These are phyloP conservation scores for Bovichtus variegatus DNA, from an alignment of 2,797 vertebrate genomes.

Conservation along the genomic window DNA sequence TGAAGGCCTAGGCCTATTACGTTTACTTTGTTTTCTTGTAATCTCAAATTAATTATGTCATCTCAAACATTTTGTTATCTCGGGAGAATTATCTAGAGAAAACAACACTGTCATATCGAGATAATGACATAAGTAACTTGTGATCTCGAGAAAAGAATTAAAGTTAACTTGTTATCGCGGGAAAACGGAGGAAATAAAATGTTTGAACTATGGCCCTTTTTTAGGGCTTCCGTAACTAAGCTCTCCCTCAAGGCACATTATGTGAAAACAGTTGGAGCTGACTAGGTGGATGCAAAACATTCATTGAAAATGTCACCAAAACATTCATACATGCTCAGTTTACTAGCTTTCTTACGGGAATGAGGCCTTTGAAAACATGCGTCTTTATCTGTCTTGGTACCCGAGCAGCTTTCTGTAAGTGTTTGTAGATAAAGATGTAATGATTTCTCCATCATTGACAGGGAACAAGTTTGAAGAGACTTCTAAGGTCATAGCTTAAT, in stretches of 20 bases:
- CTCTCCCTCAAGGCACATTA: background rate
- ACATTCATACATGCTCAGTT: constrained; percentile 5
- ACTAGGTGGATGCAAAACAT: background rate
- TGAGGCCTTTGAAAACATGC: constrained; percentile 25
- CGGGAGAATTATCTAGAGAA: too few relatives aligned
- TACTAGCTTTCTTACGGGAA: constrained; percentile 9
- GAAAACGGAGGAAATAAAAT: too few relatives aligned
- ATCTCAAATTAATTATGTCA: too few relatives aligned
- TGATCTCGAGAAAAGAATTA: too few relatives aligned
- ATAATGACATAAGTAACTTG: too few relatives aligned
- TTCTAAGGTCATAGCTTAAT: constrained; percentile 39
- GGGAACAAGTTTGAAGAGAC: constrained; percentile 34
- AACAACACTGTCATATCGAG: too few relatives aligned
- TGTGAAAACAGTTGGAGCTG: background rate
- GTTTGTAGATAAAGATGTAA: constrained; percentile 10
- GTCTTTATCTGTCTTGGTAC: constrained; percentile 23
- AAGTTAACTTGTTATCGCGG: too few relatives aligned
- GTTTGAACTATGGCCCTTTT: too few relatives aligned
- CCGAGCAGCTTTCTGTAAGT: constrained; percentile 14
- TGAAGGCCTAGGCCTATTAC: too few relatives aligned
- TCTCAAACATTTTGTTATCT: too few relatives aligned
- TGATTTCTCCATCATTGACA: constrained; percentile 31
- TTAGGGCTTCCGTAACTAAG: background rate
- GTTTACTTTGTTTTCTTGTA: too few relatives aligned
- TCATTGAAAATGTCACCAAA: background rate